Evolutionary conservation across 1,140 invertebrate species (phyloP).

Genomic region (Melitaea cinxia): DNA sequence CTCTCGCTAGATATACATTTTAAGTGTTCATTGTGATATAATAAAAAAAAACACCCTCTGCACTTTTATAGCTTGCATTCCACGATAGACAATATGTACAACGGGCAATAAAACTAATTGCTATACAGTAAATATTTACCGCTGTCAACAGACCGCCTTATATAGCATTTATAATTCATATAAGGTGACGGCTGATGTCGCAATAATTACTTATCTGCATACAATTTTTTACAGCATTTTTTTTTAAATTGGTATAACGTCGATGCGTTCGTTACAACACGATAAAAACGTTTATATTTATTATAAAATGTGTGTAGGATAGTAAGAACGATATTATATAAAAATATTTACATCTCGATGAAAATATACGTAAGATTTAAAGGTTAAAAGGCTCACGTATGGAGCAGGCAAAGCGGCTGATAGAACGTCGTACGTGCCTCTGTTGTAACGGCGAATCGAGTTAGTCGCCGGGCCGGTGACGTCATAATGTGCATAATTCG

Average conservation of each 20-base stretch:
- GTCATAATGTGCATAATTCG: conserved; percentile 29
- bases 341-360: neutral
- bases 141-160: neutral
- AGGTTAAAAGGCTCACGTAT: neutral
- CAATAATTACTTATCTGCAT: conserved; percentile 2
- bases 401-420: neutral
- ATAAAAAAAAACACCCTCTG: conserved; percentile 30
- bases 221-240: neutral
- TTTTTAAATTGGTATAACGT: neutral
- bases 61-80: conserved; percentile 19
- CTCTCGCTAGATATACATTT: conserved; percentile 21
- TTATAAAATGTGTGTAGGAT: no score
- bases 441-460: conserved; percentile 23
- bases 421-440: neutral
- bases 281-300: no score
- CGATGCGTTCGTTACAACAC: neutral
- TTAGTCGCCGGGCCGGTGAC: conserved; percentile 20
- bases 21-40: conserved; percentile 27
- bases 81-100: conserved; percentile 10
- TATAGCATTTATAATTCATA: conserved; percentile 5
- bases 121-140: neutral
- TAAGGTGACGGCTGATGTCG: conserved; percentile 6
- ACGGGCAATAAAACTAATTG: conserved; percentile 17
- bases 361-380: neutral
- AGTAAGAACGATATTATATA: neutral